Conservation (phyloP, 2,888 invertebrate genomes). For the Drosophila barbarae region DNA sequence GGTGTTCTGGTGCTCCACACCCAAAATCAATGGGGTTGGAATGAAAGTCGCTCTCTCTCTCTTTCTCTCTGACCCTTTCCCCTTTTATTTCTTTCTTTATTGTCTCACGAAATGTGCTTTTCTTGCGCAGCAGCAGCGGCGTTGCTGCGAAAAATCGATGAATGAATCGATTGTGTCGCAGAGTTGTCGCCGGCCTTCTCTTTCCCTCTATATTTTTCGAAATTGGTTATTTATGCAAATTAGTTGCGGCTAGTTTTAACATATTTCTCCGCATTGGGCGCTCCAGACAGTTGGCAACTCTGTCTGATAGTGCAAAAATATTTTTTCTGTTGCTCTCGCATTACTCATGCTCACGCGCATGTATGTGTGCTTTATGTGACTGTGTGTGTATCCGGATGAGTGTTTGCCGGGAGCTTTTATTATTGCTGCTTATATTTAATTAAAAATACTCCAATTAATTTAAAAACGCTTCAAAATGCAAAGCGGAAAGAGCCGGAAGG, state of each 20-base stretch:
- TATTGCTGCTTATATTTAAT: constrained; percentile 63
- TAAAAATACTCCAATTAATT: constrained; percentile 74
- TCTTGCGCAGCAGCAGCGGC: constrained; percentile 63
- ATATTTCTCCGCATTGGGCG: constrained; percentile 12
- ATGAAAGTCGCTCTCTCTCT: constrained; percentile 32
- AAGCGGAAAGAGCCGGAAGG: constrained; percentile 5
- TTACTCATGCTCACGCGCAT: constrained; percentile 64
- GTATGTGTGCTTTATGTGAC: constrained; percentile 13
- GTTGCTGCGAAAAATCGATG: constrained; percentile 79
- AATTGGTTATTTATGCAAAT: constrained; percentile 37
- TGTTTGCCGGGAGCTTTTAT: constrained; percentile 48
- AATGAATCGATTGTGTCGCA: constrained; percentile 78
- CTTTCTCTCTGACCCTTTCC: neutral
- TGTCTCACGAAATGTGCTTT: constrained; percentile 63
- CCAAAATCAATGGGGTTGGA: constrained; percentile 38
- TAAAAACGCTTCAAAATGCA: constrained; percentile 54
- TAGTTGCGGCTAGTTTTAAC: constrained; percentile 29
- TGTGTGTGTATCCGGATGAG: constrained; percentile 45
- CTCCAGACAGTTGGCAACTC: constrained; percentile 59
- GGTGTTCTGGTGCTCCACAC: constrained; percentile 26
- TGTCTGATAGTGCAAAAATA: constrained; percentile 49
- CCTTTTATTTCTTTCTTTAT: constrained; percentile 6
- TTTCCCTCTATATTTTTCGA: constrained; percentile 2
- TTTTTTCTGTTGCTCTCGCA: constrained; percentile 48
- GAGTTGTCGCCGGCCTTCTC: constrained; percentile 37